Evolutionary conservation across 2,113 vertebrate genomes (phyloP), one percentile per base, ranked within the genome.

Genomic region (Indicator indicator): DNA sequence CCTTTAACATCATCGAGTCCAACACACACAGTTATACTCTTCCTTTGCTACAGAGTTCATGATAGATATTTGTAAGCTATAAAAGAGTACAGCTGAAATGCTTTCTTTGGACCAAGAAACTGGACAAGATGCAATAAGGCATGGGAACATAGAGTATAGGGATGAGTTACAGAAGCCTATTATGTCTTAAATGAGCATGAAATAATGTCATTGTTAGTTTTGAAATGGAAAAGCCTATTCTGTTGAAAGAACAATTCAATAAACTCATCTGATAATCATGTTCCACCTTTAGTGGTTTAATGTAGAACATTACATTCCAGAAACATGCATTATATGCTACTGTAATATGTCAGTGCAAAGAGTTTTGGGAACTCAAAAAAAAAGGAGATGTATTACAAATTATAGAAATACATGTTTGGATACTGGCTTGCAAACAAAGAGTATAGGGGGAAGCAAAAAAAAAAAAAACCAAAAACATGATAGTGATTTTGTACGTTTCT

Each of bases 11-110:
- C 50, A 52, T 52, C 50, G 12, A 24, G 23, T 52, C 50, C 50
- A 52, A 23, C 48, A 52, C 50, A 24, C 6, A 23, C 0, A 0
- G 8, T 19, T 30, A 21, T 17, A 18, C 50, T 9, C 5, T 67
- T 33, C 9, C 72, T 30, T 52, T 74, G 5, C 18, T 60, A 2
- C 5, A 72, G 17, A 56, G 16, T 76, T 50, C 18, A 58, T 21
- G 8, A 75, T 24, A 90, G 11, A 40, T 10, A 8, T 65, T 44
- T 65, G 20, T 42, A 62, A 83, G 3, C 4, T 65, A 0, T 32
- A 73, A 38, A 19, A 55, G 8, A 20, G 30, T 44, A 28, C 2
- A 55, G 17, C 4, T 44, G 19, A 69, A 79, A 20, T 33, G n/a
- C 5, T 12, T 67, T 84, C 26, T 52, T 85, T 75, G 62, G 55